Conservation (phyloP, 2,797 vertebrate species). For the Toxotes lorentzi region DNA sequence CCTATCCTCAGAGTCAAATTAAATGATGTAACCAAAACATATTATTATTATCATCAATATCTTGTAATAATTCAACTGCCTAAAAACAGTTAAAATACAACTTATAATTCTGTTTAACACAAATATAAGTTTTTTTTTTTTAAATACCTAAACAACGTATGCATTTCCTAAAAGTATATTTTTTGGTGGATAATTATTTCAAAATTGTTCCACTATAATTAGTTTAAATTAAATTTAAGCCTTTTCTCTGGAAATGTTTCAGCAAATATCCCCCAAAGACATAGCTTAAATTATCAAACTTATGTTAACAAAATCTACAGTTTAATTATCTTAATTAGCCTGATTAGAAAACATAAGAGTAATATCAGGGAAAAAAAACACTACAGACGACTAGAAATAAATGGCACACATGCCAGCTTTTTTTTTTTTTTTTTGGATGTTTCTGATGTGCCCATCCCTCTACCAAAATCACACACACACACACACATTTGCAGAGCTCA, state of each 20-base stretch:
- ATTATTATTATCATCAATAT: constrained; percentile 14
- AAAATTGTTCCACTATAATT: not conserved
- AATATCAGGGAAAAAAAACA: constrained; percentile 81
- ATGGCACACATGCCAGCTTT: not conserved
- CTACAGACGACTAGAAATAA: constrained; percentile 63
- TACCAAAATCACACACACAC: constrained; percentile 22
- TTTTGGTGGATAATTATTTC: not conserved
- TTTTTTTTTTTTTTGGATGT: constrained; percentile 47
- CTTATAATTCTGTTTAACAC: not conserved
- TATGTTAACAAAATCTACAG: constrained; percentile 84
- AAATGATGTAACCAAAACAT: constrained; percentile 14
- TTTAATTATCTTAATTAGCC: constrained; percentile 89
- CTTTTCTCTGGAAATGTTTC: not conserved
- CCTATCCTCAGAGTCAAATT: constrained; percentile 3
- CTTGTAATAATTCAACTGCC: not conserved
- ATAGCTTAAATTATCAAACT: constrained; percentile 81
- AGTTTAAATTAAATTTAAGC: not conserved
- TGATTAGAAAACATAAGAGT: constrained; percentile 79
- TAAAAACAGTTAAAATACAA: not conserved
- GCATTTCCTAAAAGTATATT: not conserved
- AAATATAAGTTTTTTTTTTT: not conserved
- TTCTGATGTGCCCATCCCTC: constrained; percentile 22
- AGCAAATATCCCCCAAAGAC: constrained; percentile 69
- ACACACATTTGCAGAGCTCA: constrained; percentile 5
- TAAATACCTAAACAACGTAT: not conserved